Evolutionary conservation across 2,797 vertebrate genomes (phyloP), one percentile per base, ranked within the genome.

Genomic region (Synaphobranchus kaupii): DNA sequence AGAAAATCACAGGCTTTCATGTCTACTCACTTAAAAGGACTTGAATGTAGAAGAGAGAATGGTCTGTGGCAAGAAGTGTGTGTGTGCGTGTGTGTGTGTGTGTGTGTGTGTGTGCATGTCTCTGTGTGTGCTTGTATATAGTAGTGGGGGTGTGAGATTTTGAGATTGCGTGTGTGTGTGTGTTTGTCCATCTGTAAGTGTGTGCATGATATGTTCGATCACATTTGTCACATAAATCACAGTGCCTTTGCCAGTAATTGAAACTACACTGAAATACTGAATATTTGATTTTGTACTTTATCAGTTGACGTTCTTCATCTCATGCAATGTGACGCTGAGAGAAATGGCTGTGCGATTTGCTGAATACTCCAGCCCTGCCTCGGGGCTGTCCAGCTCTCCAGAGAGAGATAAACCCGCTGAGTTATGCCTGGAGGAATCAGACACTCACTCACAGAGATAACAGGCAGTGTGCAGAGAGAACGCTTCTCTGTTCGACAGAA

Each of bases 351-450:
- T 39, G 56, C 15, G 39, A n/a, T 17, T 31, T 20, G 25, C 10
- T 78, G 73, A 44, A n/a, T 58, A 9, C 85, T 39, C 71, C 25
- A 20, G 12, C 28, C 54, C 34, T 10, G 76, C 85, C 34, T n/a
- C 22, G 31, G 22, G 85, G 85, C 52, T 13, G 17, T n/a, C 44
- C 60, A n/a, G 76, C 86, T 47, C 56, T 83, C 66, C 48, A 10
- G 78, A 44, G 39, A 31, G 25, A 81, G 78, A 68, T 82, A 83
- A 82, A 60, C 60, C 78, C 22, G 25, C 39, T 7, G 73, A 80
- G 73, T 34, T 73, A 71, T 60, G 73, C 54, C 73, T 81, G 73
- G 73, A 82, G 58, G n/a, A 63, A 66, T 31, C 44, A 83, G 78
- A 68, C 58, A 44, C 76, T 80, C 76, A 15, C 73, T 20, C 17